Conservation (phyloP, 2,113 vertebrate genomes). For the Hydrochoerus hydrochaeris region DNA sequence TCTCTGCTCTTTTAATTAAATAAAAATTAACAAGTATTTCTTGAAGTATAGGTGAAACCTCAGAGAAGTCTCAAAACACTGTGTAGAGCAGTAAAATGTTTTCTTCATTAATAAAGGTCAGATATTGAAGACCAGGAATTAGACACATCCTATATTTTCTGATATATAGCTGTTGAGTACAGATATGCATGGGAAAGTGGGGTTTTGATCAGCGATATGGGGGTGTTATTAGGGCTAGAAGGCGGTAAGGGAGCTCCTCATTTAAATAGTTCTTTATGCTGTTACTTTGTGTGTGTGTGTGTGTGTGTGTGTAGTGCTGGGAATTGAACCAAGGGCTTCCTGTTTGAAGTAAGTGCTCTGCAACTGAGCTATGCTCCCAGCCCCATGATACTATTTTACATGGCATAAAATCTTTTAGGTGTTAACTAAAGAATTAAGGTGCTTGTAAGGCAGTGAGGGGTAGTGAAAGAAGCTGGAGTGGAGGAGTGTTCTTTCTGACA, state of each 20-base stretch:
- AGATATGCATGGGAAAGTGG: background rate
- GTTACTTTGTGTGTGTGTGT: background rate
- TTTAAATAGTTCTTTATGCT: slow-evolving; percentile 6
- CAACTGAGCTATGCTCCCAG: no score
- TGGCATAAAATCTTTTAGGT: background rate
- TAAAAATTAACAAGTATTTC: slow-evolving; percentile 69
- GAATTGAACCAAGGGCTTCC: background rate
- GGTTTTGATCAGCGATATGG: background rate
- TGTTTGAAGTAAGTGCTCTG: background rate
- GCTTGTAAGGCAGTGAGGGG: rapidly evolving
- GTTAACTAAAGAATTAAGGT: background rate
- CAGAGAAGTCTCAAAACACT: background rate
- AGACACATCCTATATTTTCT: background rate
- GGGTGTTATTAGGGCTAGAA: background rate
- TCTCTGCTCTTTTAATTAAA: slow-evolving; percentile 57
- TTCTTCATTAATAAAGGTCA: slow-evolving; percentile 1
- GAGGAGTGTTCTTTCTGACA: background rate
- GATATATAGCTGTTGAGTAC: background rate
- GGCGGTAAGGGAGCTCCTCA: background rate
- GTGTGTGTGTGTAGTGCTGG: background rate
- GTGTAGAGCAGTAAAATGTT: background rate
- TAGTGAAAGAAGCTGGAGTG: no score
- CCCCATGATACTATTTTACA: background rate
- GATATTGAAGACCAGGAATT: background rate
- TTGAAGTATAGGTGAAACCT: slow-evolving; percentile 3